Evolutionary conservation across 1,140 invertebrate genomes (phyloP).

Genomic region (Galendromus occidentalis): DNA sequence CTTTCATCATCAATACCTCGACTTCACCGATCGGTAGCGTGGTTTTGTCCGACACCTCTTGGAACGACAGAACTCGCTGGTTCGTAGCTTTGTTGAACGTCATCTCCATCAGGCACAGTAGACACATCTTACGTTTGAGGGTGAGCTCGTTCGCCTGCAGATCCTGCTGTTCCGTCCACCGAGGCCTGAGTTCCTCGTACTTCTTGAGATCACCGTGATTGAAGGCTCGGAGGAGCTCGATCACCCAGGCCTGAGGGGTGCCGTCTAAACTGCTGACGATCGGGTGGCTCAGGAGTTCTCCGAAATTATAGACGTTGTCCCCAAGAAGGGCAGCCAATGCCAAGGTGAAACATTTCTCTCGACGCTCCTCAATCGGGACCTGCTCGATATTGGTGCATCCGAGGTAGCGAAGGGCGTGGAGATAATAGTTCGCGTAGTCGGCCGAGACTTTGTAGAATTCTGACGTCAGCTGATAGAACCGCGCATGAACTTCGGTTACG

Average conservation of each 20-base stretch:
- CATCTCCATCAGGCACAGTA: conserved; percentile 91
- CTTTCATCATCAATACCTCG: conserved; percentile 93
- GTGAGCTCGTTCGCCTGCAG: conserved; percentile 61
- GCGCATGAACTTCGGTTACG: conserved; percentile 74
- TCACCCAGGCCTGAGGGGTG: conserved; percentile 66
- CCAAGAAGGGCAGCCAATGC: conserved; percentile 81
- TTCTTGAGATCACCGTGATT: conserved; percentile 71
- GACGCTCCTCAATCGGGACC: conserved; percentile 24
- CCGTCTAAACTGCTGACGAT: conserved; percentile 62
- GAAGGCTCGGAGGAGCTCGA: conserved; percentile 73
- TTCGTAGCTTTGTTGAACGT: conserved; percentile 44
- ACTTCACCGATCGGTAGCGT: conserved; percentile 41
- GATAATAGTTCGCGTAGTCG: conserved; percentile 80
- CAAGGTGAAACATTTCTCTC: conserved; percentile 47
- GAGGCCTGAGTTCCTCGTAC: conserved; percentile 56
- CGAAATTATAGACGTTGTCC: conserved; percentile 90
- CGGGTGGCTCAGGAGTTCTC: conserved; percentile 75
- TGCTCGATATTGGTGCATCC: conserved; percentile 67
- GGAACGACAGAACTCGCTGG: conserved; percentile 59
- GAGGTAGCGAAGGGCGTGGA: conserved; percentile 77
- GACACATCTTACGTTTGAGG: conserved; percentile 72
- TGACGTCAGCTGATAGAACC: conserved; percentile 83
- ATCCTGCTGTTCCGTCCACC: conserved; percentile 65
- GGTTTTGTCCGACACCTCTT: not conserved
- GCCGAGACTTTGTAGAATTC: conserved; percentile 67